Percentiles rank a stretch among this genome's conserved stretches.
These are phyloP conservation scores for Saimiri boliviensis DNA, from an alignment of 2,113 vertebrate species.

Conservation along the genomic window DNA sequence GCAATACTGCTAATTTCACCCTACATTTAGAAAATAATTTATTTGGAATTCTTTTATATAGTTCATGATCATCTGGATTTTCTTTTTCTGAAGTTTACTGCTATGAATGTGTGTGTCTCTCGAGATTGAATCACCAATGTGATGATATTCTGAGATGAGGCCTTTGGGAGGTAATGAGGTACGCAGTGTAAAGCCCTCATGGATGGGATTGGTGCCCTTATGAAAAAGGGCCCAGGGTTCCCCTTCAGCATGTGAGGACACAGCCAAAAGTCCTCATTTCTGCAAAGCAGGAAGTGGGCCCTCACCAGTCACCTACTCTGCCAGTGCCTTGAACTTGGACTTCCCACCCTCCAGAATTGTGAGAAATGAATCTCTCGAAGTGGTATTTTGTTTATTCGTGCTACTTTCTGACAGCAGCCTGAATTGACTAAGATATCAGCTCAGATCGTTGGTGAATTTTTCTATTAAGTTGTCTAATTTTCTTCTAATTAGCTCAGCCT, in stretches of 20 bases:
- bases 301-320: background rate
- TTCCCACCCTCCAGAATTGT: background rate
- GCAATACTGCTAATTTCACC: background rate
- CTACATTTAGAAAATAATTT: background rate
- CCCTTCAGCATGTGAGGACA: background rate
- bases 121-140: background rate
- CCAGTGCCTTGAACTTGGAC: background rate
- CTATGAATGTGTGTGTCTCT: background rate
- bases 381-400: background rate
- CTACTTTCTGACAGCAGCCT: background rate
- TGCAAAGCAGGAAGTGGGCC: background rate
- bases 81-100: background rate
- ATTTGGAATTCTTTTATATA: background rate
- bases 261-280: background rate
- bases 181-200: background rate
- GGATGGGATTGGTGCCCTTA: background rate
- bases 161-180: background rate
- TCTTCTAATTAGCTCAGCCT: background rate
- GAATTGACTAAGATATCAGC: background rate
- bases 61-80: background rate
- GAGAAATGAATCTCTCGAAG: background rate
- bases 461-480: background rate
- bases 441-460: background rate
- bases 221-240: background rate
- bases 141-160: background rate